These are phyloP conservation scores for Watsonalla cultraria DNA, from an alignment of 2,888 invertebrate genomes.

Conservation along the genomic window DNA sequence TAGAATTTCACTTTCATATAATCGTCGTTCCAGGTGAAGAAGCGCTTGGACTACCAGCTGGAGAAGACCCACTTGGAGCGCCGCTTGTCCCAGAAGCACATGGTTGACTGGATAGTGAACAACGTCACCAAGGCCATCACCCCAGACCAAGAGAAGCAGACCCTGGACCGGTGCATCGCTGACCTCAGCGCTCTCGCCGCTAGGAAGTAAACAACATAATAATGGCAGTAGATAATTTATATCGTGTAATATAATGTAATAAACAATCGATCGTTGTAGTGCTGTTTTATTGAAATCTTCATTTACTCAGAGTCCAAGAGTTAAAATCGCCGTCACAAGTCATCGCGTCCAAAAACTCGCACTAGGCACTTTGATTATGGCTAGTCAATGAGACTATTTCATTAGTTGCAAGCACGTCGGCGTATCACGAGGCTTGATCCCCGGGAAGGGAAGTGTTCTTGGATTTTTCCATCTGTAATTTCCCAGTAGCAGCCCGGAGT, in stretches of 20 bases:
- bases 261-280: slow-evolving; percentile 18
- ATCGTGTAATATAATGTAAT: slow-evolving; percentile 34
- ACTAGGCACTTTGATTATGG: too few relatives aligned
- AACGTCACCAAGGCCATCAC: slow-evolving; percentile 93
- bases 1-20: too few relatives aligned
- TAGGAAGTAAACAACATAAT: slow-evolving; percentile 35
- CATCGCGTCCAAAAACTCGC: too few relatives aligned
- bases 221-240: slow-evolving; percentile 12
- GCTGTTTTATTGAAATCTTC: background rate
- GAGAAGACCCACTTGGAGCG: slow-evolving; percentile 90
- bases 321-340: background rate
- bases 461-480: too few relatives aligned
- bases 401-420: too few relatives aligned
- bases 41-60: slow-evolving; percentile 94
- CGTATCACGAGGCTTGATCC: too few relatives aligned
- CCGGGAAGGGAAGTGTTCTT: too few relatives aligned
- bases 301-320: too few relatives aligned
- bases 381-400: too few relatives aligned
- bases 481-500: too few relatives aligned
- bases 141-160: slow-evolving; percentile 95
- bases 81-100: slow-evolving; percentile 92
- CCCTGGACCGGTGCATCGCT: slow-evolving; percentile 90
- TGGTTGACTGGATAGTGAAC: slow-evolving; percentile 95
- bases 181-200: slow-evolving; percentile 88
- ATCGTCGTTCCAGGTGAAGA: slow-evolving; percentile 81